Conservation (phyloP, 2,888 invertebrate genomes). For the Drosophila emarginata region DNA sequence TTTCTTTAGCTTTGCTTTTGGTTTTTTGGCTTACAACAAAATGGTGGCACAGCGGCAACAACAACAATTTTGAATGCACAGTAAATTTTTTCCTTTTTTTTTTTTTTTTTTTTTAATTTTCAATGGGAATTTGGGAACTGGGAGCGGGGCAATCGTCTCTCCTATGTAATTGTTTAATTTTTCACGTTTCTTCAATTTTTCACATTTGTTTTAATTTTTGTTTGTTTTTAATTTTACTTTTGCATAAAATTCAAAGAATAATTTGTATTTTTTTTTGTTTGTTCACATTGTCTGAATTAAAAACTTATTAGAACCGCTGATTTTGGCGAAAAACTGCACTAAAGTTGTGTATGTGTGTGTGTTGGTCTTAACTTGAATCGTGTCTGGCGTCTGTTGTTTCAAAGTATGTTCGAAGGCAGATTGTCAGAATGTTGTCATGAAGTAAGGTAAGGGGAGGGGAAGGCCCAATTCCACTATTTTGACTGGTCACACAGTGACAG, state of each 20-base stretch:
- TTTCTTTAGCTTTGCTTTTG: constrained; percentile 13
- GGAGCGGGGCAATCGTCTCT: no score
- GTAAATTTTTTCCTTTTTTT: constrained; percentile 20
- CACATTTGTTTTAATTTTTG: neutral
- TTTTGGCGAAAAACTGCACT: constrained; percentile 18
- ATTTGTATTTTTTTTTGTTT: neutral
- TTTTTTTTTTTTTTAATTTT: no score
- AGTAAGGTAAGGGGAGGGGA: no score
- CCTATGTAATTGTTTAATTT: neutral
- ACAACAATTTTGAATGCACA: constrained; percentile 38
- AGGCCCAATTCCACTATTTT: neutral
- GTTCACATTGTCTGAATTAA: constrained; percentile 21
- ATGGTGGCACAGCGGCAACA: constrained; percentile 53
- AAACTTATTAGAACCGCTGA: constrained; percentile 14
- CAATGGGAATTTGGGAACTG: constrained; percentile 4
- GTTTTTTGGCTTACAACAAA: constrained; percentile 52
- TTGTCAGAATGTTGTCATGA: no score
- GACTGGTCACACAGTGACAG: neutral
- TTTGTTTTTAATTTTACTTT: neutral
- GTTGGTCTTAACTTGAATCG: constrained; percentile 25
- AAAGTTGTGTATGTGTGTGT: constrained; percentile 12
- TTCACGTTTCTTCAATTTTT: neutral
- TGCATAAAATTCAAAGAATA: neutral
- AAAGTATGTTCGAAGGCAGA: neutral
- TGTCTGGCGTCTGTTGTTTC: neutral